phyloP scores from a whole-genome alignment of 1,140 invertebrate species.

The Oncopeltus fasciatus region DNA sequence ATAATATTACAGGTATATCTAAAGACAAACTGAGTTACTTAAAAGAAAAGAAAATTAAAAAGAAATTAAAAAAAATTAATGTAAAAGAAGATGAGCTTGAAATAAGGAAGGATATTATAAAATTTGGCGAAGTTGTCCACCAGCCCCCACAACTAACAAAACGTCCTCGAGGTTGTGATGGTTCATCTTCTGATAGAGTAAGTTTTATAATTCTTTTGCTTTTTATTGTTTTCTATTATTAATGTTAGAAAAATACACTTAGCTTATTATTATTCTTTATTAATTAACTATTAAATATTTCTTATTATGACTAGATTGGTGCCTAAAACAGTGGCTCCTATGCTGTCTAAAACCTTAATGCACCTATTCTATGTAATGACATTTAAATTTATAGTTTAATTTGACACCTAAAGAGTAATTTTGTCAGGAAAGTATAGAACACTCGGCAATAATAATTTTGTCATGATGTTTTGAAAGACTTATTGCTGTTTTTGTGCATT shows the following conservation, averaged over 20 bases:
- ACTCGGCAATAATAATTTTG: no score
- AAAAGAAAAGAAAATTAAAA: slow-evolving; percentile 29
- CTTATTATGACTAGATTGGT: no score
- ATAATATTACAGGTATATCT: neutral
- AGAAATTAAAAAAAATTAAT: slow-evolving; percentile 28
- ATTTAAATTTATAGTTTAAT: no score
- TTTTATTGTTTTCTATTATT: neutral
- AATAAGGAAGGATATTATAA: slow-evolving; percentile 39
- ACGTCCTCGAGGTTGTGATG: slow-evolving; percentile 32
- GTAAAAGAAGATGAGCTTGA: slow-evolving; percentile 21
- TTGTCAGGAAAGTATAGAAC: no score
- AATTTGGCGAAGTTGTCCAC: slow-evolving; percentile 51
- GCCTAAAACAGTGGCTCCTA: no score
- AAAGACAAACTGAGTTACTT: neutral
- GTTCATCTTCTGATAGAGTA: neutral
- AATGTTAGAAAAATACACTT: neutral
- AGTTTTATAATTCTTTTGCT: neutral
- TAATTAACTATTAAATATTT: no score
- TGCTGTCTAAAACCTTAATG: no score
- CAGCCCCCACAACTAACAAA: slow-evolving; percentile 41
- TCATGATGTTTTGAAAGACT: no score
- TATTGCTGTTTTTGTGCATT: no score
- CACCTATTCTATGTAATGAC: no score
- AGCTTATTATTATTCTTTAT: neutral
- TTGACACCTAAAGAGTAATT: no score